Conservation (phyloP, 2,888 invertebrate species). For the Tortricodes alternella region DNA sequence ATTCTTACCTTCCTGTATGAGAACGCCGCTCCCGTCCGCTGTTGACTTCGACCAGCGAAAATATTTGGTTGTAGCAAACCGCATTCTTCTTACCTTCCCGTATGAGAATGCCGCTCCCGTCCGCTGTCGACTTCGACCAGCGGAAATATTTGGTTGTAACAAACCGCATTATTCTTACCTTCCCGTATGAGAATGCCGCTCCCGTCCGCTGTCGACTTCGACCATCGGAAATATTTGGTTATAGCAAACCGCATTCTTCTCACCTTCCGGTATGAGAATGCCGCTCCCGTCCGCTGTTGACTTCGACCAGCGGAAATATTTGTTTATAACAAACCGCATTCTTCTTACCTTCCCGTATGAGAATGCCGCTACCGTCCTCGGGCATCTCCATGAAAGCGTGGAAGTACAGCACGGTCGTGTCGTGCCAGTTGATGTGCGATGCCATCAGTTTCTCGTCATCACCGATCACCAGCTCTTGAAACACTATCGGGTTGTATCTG, state of each 20-base stretch:
- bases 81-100: too few species aligned
- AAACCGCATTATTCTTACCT: slow-evolving; percentile 66
- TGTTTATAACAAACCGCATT: background rate
- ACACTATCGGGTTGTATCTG: slow-evolving; percentile 82
- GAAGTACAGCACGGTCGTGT: slow-evolving; percentile 83
- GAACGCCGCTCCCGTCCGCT: too few species aligned
- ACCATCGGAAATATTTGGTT: too few species aligned
- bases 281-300: too few species aligned
- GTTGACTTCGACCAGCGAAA: too few species aligned
- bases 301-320: too few species aligned
- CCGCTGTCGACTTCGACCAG: too few species aligned
- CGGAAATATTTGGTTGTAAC: background rate
- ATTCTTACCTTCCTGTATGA: too few species aligned
- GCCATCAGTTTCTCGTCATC: slow-evolving; percentile 80
- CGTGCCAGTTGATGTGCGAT: slow-evolving; percentile 82
- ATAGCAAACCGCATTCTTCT: too few species aligned
- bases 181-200: slow-evolving; percentile 79
- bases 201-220: slow-evolving; percentile 81
- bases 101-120: too few species aligned
- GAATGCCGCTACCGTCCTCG: slow-evolving; percentile 76
- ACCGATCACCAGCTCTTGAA: slow-evolving; percentile 68
- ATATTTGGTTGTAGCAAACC: too few species aligned
- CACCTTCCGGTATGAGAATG: too few species aligned
- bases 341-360: slow-evolving; percentile 78
- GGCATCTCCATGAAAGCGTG: slow-evolving; percentile 85